phyloP scores from a whole-genome alignment of 2,888 invertebrate genomes.

The Clistopyga incitator region DNA sequence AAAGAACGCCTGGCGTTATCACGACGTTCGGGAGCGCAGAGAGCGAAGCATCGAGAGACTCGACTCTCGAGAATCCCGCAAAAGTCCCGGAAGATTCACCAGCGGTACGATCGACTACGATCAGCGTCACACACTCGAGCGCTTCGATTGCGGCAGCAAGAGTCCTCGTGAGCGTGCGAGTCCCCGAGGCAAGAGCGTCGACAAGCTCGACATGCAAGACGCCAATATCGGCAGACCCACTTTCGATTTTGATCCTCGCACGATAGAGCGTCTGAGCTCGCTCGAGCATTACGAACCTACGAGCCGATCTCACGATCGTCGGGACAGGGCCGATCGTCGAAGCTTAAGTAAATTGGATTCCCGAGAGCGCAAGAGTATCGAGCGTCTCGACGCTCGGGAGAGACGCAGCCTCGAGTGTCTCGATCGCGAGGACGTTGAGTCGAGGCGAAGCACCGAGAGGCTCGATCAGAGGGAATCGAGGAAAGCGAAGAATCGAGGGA shows the following conservation, averaged over 20 bases:
- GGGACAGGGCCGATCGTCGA: slow-evolving; percentile 68
- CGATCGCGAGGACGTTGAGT: slow-evolving; percentile 72
- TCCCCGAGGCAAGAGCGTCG: slow-evolving; percentile 78
- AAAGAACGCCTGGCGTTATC: slow-evolving; percentile 63
- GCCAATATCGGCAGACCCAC: slow-evolving; percentile 65
- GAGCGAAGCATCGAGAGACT: slow-evolving; percentile 77
- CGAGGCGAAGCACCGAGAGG: slow-evolving; percentile 70
- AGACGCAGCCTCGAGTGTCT: slow-evolving; percentile 75
- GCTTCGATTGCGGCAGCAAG: slow-evolving; percentile 76
- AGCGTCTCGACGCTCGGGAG: slow-evolving; percentile 73
- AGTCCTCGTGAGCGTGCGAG: slow-evolving; percentile 76
- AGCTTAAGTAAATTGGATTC: slow-evolving; percentile 74
- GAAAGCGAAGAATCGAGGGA: slow-evolving; percentile 64
- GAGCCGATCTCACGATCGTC: slow-evolving; percentile 69
- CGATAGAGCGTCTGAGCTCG: slow-evolving; percentile 77
- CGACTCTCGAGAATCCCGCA: slow-evolving; percentile 74
- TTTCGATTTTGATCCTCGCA: slow-evolving; percentile 80
- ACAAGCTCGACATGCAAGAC: slow-evolving; percentile 78
- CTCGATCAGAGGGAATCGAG: slow-evolving; percentile 71
- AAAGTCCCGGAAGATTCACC: slow-evolving; percentile 64
- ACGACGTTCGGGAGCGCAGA: slow-evolving; percentile 66
- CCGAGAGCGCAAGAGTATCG: slow-evolving; percentile 73
- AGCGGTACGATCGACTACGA: slow-evolving; percentile 75
- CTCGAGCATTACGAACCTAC: slow-evolving; percentile 72
- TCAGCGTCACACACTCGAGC: slow-evolving; percentile 79